Conservation (phyloP, 2,888 invertebrate species). For the Scaptodrosophila latifasciaeformis region DNA sequence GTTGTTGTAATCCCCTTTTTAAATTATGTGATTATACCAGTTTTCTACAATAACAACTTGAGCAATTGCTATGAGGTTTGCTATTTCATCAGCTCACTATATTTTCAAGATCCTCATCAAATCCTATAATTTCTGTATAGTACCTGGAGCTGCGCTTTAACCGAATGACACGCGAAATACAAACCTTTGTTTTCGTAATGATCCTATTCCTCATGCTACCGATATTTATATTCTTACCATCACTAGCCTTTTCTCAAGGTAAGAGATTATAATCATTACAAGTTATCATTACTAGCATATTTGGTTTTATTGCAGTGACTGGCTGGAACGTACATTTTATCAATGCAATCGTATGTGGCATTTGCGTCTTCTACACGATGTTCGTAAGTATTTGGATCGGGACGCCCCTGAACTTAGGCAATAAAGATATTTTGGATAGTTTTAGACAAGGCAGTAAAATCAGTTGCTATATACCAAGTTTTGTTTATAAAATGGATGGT, state of each 20-base stretch:
- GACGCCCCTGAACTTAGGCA: no score
- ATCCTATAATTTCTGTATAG: constrained; percentile 45
- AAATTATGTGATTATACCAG: constrained; percentile 75
- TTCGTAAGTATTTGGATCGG: constrained; percentile 76
- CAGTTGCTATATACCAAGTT: no score
- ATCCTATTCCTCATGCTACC: constrained; percentile 67
- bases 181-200: constrained; percentile 62
- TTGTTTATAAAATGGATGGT: no score
- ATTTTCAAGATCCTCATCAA: not conserved
- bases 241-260: constrained; percentile 73
- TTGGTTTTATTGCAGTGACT: constrained; percentile 75
- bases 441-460: no score
- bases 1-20: constrained; percentile 68
- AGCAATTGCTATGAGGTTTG: constrained; percentile 76
- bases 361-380: constrained; percentile 79
- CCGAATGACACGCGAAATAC: constrained; percentile 58
- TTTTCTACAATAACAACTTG: constrained; percentile 76
- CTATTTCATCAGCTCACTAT: not conserved
- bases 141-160: constrained; percentile 72
- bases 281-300: not conserved
- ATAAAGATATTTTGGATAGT: no score
- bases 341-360: constrained; percentile 76
- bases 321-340: constrained; percentile 78
- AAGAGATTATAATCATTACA: constrained; percentile 6
- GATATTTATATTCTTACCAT: constrained; percentile 71